Conservation (phyloP, 2,888 invertebrate species). For the Bedellia somnulentella region DNA sequence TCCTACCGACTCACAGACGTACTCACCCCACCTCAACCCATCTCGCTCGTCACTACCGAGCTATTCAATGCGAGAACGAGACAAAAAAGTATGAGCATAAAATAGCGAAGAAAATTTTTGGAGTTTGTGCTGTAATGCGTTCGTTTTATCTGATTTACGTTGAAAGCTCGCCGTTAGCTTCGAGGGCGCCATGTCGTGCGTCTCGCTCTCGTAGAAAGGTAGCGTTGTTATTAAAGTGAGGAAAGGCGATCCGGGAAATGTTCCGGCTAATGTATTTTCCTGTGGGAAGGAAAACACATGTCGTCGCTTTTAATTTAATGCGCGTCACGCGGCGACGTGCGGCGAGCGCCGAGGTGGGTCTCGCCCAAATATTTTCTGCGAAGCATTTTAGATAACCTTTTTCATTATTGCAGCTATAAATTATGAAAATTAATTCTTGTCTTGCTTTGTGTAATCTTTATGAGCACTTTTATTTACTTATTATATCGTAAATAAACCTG, state of each 20-base stretch:
- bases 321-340: constrained; percentile 50
- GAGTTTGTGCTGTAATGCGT: constrained; percentile 52
- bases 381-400: too few relatives aligned
- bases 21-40: background rate
- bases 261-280: constrained; percentile 57
- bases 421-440: too few relatives aligned
- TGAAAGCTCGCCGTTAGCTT: constrained; percentile 55
- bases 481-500: too few relatives aligned
- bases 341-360: constrained; percentile 21
- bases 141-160: constrained; percentile 58
- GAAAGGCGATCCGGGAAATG: constrained; percentile 36
- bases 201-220: constrained; percentile 18
- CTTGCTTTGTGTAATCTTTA: too few relatives aligned
- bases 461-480: too few relatives aligned
- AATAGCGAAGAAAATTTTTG: constrained; percentile 46
- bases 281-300: constrained; percentile 61
- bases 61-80: too few relatives aligned
- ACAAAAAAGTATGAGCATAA: too few relatives aligned
- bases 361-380: too few relatives aligned
- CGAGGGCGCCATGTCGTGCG: constrained; percentile 34
- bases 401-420: too few relatives aligned
- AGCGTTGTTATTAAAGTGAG: constrained; percentile 22
- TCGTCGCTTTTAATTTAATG: constrained; percentile 60
- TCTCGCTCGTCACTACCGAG: constrained; percentile 7
- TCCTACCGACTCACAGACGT: constrained; percentile 19